Percentiles rank a stretch among this genome's conserved stretches.
Evolutionary conservation across 1,140 invertebrate genomes (phyloP).

Genomic region (Aphelinus atriplicis): DNA sequence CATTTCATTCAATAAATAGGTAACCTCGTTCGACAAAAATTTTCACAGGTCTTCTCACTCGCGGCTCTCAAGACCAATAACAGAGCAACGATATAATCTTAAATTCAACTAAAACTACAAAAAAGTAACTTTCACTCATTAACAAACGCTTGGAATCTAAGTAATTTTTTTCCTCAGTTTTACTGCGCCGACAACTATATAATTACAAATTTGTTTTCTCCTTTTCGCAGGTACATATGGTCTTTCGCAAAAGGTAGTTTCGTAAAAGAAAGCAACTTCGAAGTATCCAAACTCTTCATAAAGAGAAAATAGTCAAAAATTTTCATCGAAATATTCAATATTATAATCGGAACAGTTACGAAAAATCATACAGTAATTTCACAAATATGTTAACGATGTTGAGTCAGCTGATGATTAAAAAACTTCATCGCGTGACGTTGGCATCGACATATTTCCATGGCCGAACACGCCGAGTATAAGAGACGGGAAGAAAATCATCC

Average conservation of each 20-base stretch:
- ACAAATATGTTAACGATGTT: no score
- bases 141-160: conserved; percentile 33
- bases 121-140: conserved; percentile 36
- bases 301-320: neutral
- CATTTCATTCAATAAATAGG: conserved; percentile 34
- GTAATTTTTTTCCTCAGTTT: conserved; percentile 10
- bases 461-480: no score
- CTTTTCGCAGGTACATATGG: conserved; percentile 31
- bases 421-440: no score
- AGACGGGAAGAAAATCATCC: no score
- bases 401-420: no score
- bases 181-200: conserved; percentile 17
- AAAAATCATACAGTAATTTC: neutral
- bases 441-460: no score
- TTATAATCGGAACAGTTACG: neutral
- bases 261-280: conserved; percentile 27
- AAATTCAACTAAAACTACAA: conserved; percentile 23
- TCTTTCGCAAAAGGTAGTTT: conserved; percentile 27
- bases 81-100: conserved; percentile 22
- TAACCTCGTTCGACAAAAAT: conserved; percentile 29
- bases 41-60: conserved; percentile 14
- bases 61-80: conserved; percentile 13
- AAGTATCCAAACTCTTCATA: conserved; percentile 14
- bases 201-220: conserved; percentile 15
- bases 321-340: no score